phyloP scores from a whole-genome alignment of 2,888 invertebrate genomes.

The Digitonthophagus gazella region DNA sequence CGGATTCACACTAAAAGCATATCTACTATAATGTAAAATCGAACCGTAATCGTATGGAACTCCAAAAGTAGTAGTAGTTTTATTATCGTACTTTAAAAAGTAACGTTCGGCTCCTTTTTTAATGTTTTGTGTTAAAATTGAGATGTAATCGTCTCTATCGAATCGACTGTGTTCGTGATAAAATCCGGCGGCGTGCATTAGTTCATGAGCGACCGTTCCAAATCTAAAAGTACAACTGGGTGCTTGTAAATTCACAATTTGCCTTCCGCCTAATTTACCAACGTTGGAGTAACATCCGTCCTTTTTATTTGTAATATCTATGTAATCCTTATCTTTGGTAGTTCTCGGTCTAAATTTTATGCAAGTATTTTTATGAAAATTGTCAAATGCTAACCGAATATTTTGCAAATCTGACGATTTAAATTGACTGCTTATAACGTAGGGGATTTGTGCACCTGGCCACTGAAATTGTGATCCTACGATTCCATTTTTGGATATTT shows the following conservation, averaged over 20 bases:
- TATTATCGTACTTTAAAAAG: conserved; percentile 65
- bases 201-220: conserved; percentile 76
- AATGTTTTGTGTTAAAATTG: conserved; percentile 68
- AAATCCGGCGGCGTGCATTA: conserved; percentile 78
- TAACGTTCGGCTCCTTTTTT: conserved; percentile 58
- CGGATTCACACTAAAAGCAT: conserved; percentile 66
- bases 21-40: conserved; percentile 80
- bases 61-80: conserved; percentile 63
- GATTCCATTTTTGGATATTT: conserved; percentile 1
- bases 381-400: conserved; percentile 69
- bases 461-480: conserved; percentile 52
- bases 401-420: conserved; percentile 57
- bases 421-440: conserved; percentile 54
- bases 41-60: conserved; percentile 76
- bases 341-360: conserved; percentile 67
- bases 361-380: conserved; percentile 75
- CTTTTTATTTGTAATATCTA: conserved; percentile 65
- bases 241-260: conserved; percentile 71
- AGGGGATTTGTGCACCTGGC: conserved; percentile 70
- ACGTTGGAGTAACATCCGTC: conserved; percentile 83
- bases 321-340: conserved; percentile 64
- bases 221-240: conserved; percentile 72
- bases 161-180: conserved; percentile 79
- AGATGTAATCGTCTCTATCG: conserved; percentile 70
- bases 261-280: conserved; percentile 64